A percentile compares a stretch with the other conserved stretches of the same genome.
phyloP scores from a whole-genome alignment of 2,797 vertebrate genomes.

The Crocidura indochinensis region DNA sequence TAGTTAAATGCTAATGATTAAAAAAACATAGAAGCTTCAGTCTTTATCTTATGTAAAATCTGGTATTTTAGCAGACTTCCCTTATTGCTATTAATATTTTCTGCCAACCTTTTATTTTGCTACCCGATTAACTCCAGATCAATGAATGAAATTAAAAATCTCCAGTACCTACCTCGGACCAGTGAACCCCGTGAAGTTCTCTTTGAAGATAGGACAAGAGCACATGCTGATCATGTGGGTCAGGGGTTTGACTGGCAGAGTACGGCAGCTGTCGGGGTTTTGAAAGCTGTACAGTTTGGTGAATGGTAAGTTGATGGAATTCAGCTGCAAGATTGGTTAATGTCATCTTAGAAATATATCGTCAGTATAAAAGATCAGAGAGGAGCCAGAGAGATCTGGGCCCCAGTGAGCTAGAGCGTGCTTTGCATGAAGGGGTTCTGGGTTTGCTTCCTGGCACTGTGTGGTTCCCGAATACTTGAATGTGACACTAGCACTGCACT shows the following conservation, averaged over 20 bases:
- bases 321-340: conserved; percentile 28
- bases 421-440: too few species aligned
- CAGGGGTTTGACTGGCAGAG: conserved; percentile 99
- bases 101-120: conserved; percentile 53
- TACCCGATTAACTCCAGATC: conserved; percentile 91
- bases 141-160: conserved; percentile 99
- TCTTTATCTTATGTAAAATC: conserved; percentile 45
- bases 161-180: conserved; percentile 98
- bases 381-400: too few species aligned
- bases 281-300: conserved; percentile 99
- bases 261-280: conserved; percentile 98
- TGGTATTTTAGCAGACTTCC: conserved; percentile 31
- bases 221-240: conserved; percentile 98
- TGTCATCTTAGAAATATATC: conserved; percentile 59
- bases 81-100: conserved; percentile 56
- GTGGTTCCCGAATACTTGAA: too few species aligned
- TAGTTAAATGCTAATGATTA: conserved; percentile 42
- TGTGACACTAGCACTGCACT: too few species aligned
- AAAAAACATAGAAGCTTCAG: conserved; percentile 25
- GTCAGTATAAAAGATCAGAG: too few species aligned
- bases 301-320: conserved; percentile 93
- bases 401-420: too few species aligned
- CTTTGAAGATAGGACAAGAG: conserved; percentile 98
- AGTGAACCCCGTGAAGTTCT: conserved; percentile 98
- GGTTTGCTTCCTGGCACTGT: too few species aligned